Percentiles rank a stretch among this genome's conserved stretches.
phyloP scores from a whole-genome alignment of 2,888 invertebrate genomes.

The Tachystola acroxantha region DNA sequence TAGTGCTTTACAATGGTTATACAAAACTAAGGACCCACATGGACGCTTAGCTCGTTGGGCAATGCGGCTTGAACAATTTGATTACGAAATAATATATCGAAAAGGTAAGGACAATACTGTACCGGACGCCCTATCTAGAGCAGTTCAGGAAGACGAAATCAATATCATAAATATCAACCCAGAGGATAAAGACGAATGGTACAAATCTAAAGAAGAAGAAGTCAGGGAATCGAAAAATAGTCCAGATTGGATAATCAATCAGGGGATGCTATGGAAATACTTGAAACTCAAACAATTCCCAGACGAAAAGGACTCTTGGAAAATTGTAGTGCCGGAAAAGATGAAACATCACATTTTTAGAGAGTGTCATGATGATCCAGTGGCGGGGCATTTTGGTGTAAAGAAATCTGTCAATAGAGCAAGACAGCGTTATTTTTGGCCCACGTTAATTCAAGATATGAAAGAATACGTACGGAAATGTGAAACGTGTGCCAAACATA shows the following conservation, averaged over 20 bases:
- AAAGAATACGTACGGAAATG: conserved; percentile 9
- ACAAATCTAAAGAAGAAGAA: neutral
- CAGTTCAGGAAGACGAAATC: neutral
- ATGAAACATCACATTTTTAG: conserved; percentile 3
- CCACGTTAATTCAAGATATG: conserved; percentile 7
- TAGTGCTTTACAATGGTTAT: conserved; percentile 12
- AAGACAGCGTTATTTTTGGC: conserved; percentile 11
- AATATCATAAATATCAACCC: neutral
- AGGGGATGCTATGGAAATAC: conserved; percentile 8
- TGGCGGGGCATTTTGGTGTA: conserved; percentile 8
- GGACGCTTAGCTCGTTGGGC: conserved; percentile 14
- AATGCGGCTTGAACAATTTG: conserved; percentile 13
- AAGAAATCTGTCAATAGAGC: conserved; percentile 7
- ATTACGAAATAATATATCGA: conserved; percentile 10
- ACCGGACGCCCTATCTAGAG: conserved; percentile 8
- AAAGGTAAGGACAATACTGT: conserved; percentile 12
- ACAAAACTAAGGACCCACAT: conserved; percentile 14
- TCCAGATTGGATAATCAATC: conserved; percentile 1
- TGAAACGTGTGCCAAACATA: conserved; percentile 11
- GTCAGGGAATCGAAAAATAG: neutral
- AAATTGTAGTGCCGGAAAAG: conserved; percentile 6
- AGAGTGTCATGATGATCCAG: conserved; percentile 11
- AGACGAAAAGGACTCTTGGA: conserved; percentile 11
- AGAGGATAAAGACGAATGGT: conserved; percentile 6
- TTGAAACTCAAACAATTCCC: conserved; percentile 11